Evolutionary conservation across 2,113 vertebrate genomes (phyloP).

Genomic region (Chamaetylas fuelleborni): DNA sequence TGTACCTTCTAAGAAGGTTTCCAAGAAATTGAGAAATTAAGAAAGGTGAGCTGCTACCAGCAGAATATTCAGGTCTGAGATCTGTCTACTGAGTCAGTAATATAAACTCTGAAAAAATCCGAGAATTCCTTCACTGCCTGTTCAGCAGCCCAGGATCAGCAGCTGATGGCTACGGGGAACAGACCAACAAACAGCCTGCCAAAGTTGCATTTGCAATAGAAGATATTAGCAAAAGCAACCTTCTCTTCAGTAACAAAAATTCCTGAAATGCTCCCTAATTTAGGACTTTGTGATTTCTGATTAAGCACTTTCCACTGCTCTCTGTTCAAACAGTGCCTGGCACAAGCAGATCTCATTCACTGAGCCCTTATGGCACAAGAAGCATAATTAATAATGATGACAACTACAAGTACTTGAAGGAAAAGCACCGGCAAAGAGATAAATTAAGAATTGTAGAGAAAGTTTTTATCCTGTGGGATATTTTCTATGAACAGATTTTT

Average conservation of each 20-base stretch:
- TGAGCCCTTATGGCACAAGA: neutral
- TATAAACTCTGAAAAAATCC: neutral
- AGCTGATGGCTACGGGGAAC: neutral
- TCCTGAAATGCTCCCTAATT: neutral
- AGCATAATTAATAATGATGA: neutral
- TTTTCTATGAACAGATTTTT: neutral
- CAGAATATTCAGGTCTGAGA: neutral
- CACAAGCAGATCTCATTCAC: neutral
- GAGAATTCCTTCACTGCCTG: neutral
- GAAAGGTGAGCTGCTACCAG: neutral
- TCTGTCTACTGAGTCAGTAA: neutral
- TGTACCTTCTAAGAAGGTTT: neutral
- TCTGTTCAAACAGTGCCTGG: neutral
- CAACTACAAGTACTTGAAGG: neutral
- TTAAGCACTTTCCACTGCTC: neutral
- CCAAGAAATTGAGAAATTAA: neutral
- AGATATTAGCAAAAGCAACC: neutral
- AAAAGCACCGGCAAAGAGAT: neutral
- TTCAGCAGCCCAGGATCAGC: neutral
- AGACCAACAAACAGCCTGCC: neutral
- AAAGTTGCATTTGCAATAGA: neutral
- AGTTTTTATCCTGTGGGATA: neutral
- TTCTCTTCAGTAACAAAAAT: neutral
- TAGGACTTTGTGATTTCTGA: neutral
- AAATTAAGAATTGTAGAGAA: neutral